These are phyloP conservation scores for Dermolepida albohirtum DNA, from an alignment of 2,888 invertebrate species.

Conservation along the genomic window DNA sequence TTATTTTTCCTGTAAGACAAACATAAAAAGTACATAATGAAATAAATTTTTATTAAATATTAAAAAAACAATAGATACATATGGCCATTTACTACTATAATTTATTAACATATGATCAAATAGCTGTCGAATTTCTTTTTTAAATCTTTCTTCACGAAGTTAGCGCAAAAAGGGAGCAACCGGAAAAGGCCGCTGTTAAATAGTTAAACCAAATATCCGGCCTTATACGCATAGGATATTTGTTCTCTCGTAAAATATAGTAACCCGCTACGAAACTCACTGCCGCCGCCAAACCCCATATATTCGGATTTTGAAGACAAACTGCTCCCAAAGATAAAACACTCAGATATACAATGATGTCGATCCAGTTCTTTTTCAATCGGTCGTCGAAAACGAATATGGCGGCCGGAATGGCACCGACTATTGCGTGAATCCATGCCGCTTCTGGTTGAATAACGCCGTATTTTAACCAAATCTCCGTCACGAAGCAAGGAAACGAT, in stretches of 20 bases:
- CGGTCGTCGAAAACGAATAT: constrained; percentile 27
- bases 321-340: constrained; percentile 10
- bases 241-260: constrained; percentile 5
- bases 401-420: constrained; percentile 34
- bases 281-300: constrained; percentile 11
- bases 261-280: constrained; percentile 19
- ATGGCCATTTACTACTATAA: too few relatives aligned
- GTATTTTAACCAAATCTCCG: constrained; percentile 46
- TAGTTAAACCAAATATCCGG: constrained; percentile 24
- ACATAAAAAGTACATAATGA: too few relatives aligned
- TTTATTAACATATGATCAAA: too few relatives aligned
- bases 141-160: background rate
- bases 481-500: constrained; percentile 48
- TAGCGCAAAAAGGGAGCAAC: background rate
- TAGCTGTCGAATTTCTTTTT: too few relatives aligned
- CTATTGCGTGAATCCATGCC: constrained; percentile 44
- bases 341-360: constrained; percentile 27
- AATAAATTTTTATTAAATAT: too few relatives aligned
- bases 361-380: constrained; percentile 30
- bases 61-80: too few relatives aligned
- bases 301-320: constrained; percentile 13
- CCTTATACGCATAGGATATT: background rate
- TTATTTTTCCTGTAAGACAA: too few relatives aligned
- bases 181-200: background rate
- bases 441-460: constrained; percentile 34